Evolutionary conservation across 2,113 vertebrate genomes (phyloP).

Genomic region (Charadrius vociferus): DNA sequence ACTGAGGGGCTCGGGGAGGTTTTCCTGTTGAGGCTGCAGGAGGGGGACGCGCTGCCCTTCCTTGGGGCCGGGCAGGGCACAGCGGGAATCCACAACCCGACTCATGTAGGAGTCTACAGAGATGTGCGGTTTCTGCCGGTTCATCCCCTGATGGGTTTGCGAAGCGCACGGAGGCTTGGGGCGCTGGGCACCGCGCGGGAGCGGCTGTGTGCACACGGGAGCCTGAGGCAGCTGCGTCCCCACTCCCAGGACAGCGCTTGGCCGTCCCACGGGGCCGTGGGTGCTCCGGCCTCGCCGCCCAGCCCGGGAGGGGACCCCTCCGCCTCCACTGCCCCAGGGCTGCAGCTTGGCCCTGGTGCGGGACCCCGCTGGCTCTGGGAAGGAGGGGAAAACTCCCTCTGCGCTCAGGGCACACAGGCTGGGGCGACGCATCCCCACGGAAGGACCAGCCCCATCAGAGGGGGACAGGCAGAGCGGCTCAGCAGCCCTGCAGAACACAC

Average conservation of each 20-base stretch:
- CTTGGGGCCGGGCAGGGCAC: background rate
- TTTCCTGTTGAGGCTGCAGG: background rate
- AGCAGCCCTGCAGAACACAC: background rate
- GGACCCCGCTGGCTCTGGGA: background rate
- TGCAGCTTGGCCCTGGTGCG: rapidly evolving
- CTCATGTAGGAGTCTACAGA: background rate
- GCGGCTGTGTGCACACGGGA: background rate
- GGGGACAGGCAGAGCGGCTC: background rate
- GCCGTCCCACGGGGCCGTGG: rapidly evolving
- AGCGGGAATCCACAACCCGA: no score
- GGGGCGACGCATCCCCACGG: rapidly evolving
- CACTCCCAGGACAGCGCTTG: rapidly evolving
- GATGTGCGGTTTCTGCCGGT: background rate
- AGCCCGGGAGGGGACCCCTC: background rate
- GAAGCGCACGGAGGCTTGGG: rapidly evolving
- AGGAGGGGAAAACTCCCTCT: background rate
- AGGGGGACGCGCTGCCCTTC: background rate
- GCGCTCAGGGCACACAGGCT: rapidly evolving
- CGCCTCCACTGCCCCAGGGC: rapidly evolving
- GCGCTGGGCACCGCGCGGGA: no score
- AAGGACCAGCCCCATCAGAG: background rate
- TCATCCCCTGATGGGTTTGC: background rate
- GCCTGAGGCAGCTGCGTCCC: rapidly evolving
- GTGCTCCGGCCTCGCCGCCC: background rate
- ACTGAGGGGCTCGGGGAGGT: no score